A percentile compares a stretch with the other conserved stretches of the same genome.
Evolutionary conservation across 2,888 invertebrate genomes (phyloP).

Genomic region (Yponomeuta malinellus): DNA sequence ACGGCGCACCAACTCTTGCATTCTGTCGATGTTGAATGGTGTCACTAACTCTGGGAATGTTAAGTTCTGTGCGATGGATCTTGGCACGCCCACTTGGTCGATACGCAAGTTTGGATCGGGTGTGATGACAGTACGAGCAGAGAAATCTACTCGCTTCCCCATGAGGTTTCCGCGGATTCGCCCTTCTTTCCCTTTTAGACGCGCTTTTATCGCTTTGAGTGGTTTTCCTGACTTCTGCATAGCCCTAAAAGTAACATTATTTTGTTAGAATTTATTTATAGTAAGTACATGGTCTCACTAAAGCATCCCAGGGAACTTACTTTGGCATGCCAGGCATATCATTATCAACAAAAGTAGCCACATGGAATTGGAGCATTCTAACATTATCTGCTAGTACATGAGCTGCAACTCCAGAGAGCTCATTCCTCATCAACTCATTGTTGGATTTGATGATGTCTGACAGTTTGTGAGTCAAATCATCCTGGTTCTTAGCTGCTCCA

Average conservation of each 20-base stretch:
- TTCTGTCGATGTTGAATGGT: constrained; percentile 98
- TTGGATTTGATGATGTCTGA: constrained; percentile 99
- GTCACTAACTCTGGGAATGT: constrained; percentile 99
- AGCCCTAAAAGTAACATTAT: constrained; percentile 76
- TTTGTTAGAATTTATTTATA: background rate
- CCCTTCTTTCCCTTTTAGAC: constrained; percentile 98
- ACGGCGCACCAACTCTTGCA: constrained; percentile 93
- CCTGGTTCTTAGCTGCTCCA: constrained; percentile 98
- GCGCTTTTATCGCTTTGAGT: constrained; percentile 96
- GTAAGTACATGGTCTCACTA: background rate
- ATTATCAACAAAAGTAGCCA: constrained; percentile 98
- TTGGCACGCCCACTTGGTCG: constrained; percentile 98
- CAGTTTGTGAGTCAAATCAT: constrained; percentile 99
- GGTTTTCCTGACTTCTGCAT: constrained; percentile 99
- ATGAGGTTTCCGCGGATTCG: constrained; percentile 99
- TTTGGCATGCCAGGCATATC: constrained; percentile 98
- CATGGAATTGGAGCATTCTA: constrained; percentile 98
- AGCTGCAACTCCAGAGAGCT: constrained; percentile 97
- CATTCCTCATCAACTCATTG: constrained; percentile 95
- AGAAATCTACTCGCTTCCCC: constrained; percentile 99
- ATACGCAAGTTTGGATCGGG: constrained; percentile 96
- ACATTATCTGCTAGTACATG: constrained; percentile 98
- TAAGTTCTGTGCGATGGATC: constrained; percentile 98
- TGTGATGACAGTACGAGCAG: constrained; percentile 98
- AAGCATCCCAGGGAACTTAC: constrained; percentile 45